Evolutionary conservation across 1,140 invertebrate species (phyloP).

Genomic region (Argopecten irradians): DNA sequence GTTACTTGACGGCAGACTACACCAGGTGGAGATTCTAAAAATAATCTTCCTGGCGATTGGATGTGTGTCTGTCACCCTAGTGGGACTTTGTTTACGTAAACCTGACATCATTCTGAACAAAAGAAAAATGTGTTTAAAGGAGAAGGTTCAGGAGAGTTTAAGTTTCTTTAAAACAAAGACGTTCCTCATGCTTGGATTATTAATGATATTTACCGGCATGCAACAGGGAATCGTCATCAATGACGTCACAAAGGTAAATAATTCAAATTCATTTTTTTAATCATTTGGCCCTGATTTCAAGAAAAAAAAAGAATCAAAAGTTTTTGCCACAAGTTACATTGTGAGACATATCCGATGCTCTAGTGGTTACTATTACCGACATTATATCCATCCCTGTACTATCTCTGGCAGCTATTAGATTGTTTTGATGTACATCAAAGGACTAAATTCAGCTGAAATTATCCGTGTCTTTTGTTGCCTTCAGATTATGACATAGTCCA

Average conservation of each 20-base stretch:
- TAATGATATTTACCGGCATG: constrained; percentile 64
- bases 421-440: too few species aligned
- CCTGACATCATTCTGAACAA: constrained; percentile 63
- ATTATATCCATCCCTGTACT: too few species aligned
- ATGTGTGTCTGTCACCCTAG: constrained; percentile 53
- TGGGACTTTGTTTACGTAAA: constrained; percentile 60
- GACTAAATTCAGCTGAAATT: too few species aligned
- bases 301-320: neutral
- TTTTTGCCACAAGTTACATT: neutral
- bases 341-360: neutral
- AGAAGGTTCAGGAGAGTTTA: constrained; percentile 53
- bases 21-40: constrained; percentile 56
- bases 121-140: constrained; percentile 52
- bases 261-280: neutral
- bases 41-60: constrained; percentile 57
- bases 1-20: constrained; percentile 30
- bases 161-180: constrained; percentile 53
- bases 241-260: constrained; percentile 61
- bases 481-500: too few species aligned
- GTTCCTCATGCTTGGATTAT: constrained; percentile 52
- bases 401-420: too few species aligned
- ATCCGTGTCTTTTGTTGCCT: neutral
- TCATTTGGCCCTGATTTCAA: neutral
- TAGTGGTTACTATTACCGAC: too few species aligned
- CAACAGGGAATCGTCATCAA: constrained; percentile 63